These are phyloP conservation scores for Alcedo atthis DNA, from an alignment of 2,797 vertebrate genomes.

Conservation along the genomic window DNA sequence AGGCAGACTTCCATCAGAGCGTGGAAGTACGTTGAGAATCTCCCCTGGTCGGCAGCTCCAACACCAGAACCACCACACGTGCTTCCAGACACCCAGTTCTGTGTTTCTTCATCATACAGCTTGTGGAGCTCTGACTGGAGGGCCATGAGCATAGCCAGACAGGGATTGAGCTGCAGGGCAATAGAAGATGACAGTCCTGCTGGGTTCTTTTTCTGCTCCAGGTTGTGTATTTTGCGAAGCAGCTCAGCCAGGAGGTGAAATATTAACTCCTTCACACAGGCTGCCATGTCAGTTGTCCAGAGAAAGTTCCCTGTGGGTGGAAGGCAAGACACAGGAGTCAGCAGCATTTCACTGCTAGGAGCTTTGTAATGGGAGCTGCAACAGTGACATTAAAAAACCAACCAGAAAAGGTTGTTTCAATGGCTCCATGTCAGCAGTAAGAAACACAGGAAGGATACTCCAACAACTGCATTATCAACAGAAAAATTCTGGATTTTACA, in stretches of 20 bases:
- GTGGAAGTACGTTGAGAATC: conserved; percentile 97
- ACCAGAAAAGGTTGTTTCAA: not conserved
- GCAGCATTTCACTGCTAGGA: not conserved
- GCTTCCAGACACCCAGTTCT: conserved; percentile 87
- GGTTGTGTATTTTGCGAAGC: conserved; percentile 90
- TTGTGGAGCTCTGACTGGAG: conserved; percentile 95
- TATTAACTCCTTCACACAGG: conserved; percentile 91
- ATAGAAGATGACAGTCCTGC: conserved; percentile 91
- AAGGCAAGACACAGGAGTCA: not conserved
- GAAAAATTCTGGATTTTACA: not conserved
- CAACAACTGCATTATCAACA: not conserved
- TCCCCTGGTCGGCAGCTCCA: conserved; percentile 86
- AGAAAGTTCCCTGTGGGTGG: conserved; percentile 87
- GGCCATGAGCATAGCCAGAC: conserved; percentile 95
- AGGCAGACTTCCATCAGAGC: conserved; percentile 97
- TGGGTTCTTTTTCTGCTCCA: conserved; percentile 91
- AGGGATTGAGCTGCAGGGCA: conserved; percentile 94
- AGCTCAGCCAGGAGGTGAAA: conserved; percentile 95
- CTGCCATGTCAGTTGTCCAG: conserved; percentile 95
- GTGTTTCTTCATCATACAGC: conserved; percentile 94
- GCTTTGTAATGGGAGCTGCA: not conserved
- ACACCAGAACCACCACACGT: conserved; percentile 81
- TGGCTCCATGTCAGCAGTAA: not conserved
- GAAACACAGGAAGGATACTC: not conserved
- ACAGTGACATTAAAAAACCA: not conserved